Conservation (phyloP, 1,140 invertebrate species). For the Palaemon carinicauda region DNA sequence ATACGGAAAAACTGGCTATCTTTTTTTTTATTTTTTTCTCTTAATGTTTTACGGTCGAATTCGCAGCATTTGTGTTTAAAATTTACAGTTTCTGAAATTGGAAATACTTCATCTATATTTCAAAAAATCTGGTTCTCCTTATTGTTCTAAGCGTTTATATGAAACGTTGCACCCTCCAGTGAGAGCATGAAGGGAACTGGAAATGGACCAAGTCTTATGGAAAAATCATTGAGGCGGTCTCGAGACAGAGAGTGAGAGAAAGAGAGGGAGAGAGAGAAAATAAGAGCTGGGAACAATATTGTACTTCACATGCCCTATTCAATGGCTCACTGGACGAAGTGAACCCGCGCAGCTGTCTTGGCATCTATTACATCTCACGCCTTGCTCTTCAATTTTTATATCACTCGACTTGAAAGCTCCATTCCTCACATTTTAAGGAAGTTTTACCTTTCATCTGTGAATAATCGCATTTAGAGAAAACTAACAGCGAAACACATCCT, state of each 20-base stretch:
- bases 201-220: constrained; percentile 29
- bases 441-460: not conserved
- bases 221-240: constrained; percentile 6
- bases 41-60: no score
- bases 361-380: not conserved
- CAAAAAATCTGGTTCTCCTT: not conserved
- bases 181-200: not conserved
- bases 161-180: not conserved
- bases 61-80: no score
- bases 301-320: constrained; percentile 48
- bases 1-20: no score
- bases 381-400: not conserved
- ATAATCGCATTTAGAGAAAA: no score
- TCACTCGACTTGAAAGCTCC: not conserved
- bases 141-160: not conserved
- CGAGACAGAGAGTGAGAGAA: not conserved
- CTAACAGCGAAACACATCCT: not conserved
- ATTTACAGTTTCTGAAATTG: no score
- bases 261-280: not conserved
- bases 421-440: not conserved
- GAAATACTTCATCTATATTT: not conserved
- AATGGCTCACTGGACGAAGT: constrained; percentile 9
- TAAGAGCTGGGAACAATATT: constrained; percentile 42
- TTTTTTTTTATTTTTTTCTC: no score
- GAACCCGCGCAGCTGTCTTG: not conserved